Evolutionary conservation across 2,888 invertebrate genomes (phyloP), one percentile per base, ranked within the genome.

Genomic region (Pteria penguin): DNA sequence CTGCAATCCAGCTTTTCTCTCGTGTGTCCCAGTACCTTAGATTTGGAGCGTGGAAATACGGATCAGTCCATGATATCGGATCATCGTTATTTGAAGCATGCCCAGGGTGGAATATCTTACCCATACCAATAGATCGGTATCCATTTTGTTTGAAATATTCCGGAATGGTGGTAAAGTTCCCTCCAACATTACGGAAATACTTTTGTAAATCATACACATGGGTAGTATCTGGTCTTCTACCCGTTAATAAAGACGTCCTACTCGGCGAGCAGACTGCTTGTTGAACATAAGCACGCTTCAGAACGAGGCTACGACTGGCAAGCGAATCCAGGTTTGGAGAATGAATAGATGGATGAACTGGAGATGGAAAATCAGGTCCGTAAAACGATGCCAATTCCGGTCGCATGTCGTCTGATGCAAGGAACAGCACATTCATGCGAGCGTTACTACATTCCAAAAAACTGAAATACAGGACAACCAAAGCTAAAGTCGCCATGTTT

Each of bases 211-310:
- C 82, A 33, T 82, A 82, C 1, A 85, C 78, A 24, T 77, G 77
- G 18, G 85, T 84, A 2, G 85, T 85, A 60, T 85, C 85, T 14
- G 85, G 85, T 22, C 85, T 70, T 11, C 85, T 70, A 11, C 82
- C 81, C 1, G 85, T 85, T 18, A 85, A 70, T 14, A 85, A 73
- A 22, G 85, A 82, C 2, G 85, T 75, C 24, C 85, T 62, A 57
- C 97, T 97, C 3, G 97, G 97, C 0, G 96, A 97, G 91, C 97
- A 97, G 1, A 97, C 93, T 0, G 97, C 95, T 95, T 97, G 97
- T 97, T 97, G 92, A 2, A 81, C 61, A 93, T 93, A 78, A 1
- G 95, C 95, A 82, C 94, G 94, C 80, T 94, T 94, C 87, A 97
- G 97, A 62, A 94, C 89, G 76, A 95, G 93, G 87, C 96, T 94